These are phyloP conservation scores for Porites lobata DNA, from an alignment of 92 coral and sea anemone species.

Conservation along the genomic window DNA sequence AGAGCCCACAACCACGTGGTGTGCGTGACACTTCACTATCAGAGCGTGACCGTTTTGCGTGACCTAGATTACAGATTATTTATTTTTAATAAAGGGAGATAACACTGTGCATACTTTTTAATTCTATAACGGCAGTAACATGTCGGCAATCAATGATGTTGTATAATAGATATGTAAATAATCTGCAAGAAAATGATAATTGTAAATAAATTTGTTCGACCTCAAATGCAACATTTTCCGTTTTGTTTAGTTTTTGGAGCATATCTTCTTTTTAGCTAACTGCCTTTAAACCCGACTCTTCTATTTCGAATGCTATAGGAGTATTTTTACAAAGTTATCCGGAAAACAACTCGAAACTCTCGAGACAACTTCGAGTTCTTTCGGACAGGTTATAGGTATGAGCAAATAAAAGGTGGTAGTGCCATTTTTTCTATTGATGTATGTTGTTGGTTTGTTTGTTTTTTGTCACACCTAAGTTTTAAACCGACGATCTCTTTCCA, in stretches of 20 bases:
- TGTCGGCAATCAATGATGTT: background rate
- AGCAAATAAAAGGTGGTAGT: no score
- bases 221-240: background rate
- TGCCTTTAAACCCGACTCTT: no score
- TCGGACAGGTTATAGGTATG: no score
- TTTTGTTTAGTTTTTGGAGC: background rate
- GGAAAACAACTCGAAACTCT: no score
- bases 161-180: conserved; percentile 23
- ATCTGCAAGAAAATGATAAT: background rate
- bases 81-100: conserved; percentile 14
- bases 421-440: no score
- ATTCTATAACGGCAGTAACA: background rate
- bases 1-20: conserved; percentile 84
- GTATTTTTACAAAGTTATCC: no score
- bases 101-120: conserved; percentile 1
- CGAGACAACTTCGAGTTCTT: no score
- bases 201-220: conserved; percentile 35
- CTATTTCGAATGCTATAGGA: no score
- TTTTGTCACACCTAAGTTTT: no score
- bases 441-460: no score
- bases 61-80: conserved; percentile 15
- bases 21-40: conserved; percentile 43
- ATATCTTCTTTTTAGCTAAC: no score
- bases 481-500: no score
- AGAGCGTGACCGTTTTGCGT: background rate